A percentile compares a stretch with the other conserved stretches of the same genome.
Conservation (phyloP, 1,140 invertebrate genomes). For the Oedothorax gibbosus region DNA sequence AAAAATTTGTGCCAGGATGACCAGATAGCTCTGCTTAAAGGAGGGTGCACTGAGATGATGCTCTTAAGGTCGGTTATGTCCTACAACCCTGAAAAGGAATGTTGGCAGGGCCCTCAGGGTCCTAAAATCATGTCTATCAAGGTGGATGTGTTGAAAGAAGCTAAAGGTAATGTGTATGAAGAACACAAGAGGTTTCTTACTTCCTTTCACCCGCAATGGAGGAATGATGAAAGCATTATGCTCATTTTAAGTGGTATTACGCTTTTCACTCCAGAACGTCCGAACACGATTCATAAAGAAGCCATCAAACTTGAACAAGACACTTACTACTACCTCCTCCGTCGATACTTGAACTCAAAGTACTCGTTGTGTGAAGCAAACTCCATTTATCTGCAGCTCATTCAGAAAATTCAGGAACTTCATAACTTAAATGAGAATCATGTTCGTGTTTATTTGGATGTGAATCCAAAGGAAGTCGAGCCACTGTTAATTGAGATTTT, state of each 20-base stretch:
- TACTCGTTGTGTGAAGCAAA: conserved; percentile 86
- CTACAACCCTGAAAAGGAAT: conserved; percentile 85
- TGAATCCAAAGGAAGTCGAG: conserved; percentile 89
- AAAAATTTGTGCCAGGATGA: conserved; percentile 92
- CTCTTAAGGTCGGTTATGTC: conserved; percentile 87
- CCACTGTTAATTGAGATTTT: conserved; percentile 93
- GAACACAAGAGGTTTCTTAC: conserved; percentile 84
- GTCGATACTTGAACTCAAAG: conserved; percentile 85
- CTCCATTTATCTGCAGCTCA: conserved; percentile 85
- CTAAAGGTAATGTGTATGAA: conserved; percentile 86
- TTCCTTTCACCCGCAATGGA: conserved; percentile 83
- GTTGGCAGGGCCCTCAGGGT: conserved; percentile 77
- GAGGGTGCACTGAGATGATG: conserved; percentile 92
- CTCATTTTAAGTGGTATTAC: conserved; percentile 90
- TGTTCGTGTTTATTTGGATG: conserved; percentile 87
- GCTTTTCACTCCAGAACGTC: conserved; percentile 85
- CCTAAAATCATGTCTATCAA: conserved; percentile 73
- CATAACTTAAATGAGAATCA: conserved; percentile 87
- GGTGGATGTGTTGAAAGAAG: conserved; percentile 86
- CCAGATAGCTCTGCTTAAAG: conserved; percentile 89
- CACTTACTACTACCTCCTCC: conserved; percentile 88
- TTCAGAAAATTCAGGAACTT: conserved; percentile 88
- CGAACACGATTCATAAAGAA: conserved; percentile 83
- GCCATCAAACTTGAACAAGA: conserved; percentile 90
- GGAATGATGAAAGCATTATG: conserved; percentile 87